A percentile compares a stretch with the other conserved stretches of the same genome.
These are phyloP conservation scores for Gerris lacustris DNA, from an alignment of 2,888 invertebrate genomes.

Conservation along the genomic window DNA sequence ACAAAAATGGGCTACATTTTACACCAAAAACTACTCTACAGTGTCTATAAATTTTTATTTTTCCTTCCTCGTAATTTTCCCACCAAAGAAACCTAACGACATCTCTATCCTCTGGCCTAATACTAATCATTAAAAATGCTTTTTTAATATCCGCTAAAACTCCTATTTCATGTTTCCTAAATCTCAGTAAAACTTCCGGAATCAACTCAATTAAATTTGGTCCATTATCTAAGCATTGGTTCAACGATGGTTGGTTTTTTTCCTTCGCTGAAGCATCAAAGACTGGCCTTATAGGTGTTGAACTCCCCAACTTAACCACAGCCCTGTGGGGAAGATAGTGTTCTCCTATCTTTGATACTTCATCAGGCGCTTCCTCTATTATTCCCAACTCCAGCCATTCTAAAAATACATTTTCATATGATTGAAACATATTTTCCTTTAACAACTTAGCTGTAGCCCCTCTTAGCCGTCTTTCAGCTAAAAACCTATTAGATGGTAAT, in stretches of 20 bases:
- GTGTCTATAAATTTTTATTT: conserved; percentile 7
- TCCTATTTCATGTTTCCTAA: not conserved
- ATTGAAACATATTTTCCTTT: not conserved
- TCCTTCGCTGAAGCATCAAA: conserved; percentile 16
- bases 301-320: not conserved
- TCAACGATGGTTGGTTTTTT: conserved; percentile 6
- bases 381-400: not conserved
- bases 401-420: not conserved
- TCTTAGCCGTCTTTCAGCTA: too few relatives aligned
- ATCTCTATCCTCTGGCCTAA: conserved; percentile 12
- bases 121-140: not conserved
- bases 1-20: conserved; percentile 9
- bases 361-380: not conserved
- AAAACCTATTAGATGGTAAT: too few relatives aligned
- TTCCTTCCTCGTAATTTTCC: conserved; percentile 7
- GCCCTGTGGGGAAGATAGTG: not conserved
- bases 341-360: not conserved
- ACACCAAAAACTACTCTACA: conserved; percentile 15
- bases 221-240: conserved; percentile 5
- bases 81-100: not conserved
- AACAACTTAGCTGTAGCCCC: too few relatives aligned
- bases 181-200: not conserved
- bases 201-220: conserved; percentile 11
- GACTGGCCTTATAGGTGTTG: conserved; percentile 9
- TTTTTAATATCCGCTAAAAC: conserved; percentile 8